Evolutionary conservation across 2,113 vertebrate genomes (phyloP).

Genomic region (Eleginops maclovinus): DNA sequence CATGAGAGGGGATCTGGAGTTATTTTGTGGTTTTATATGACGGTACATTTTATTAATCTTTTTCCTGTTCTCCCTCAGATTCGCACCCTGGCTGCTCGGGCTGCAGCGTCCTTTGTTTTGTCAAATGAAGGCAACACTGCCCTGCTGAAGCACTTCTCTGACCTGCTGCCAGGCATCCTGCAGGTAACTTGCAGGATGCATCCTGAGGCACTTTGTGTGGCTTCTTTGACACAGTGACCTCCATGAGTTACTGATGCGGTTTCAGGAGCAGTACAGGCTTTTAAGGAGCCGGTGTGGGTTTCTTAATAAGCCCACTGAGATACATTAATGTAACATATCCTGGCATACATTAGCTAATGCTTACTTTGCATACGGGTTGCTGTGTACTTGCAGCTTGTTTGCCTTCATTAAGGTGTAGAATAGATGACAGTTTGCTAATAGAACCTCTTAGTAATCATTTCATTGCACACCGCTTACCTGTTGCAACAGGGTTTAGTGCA

Average conservation of each 20-base stretch:
- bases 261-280: neutral
- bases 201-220: no score
- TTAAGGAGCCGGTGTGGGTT: neutral
- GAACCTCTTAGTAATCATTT: no score
- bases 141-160: slow-evolving; percentile 96
- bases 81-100: slow-evolving; percentile 91
- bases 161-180: slow-evolving; percentile 94
- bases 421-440: neutral
- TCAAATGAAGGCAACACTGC: slow-evolving; percentile 94
- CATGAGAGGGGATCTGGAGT: rapidly evolving
- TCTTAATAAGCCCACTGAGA: neutral
- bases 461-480: no score
- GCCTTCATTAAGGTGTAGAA: no score
- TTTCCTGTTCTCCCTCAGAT: slow-evolving; percentile 81
- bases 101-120: slow-evolving; percentile 95
- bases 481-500: neutral
- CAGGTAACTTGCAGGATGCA: slow-evolving; percentile 84
- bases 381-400: neutral
- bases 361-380: neutral
- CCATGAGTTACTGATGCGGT: neutral
- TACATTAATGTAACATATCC: neutral
- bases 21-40: rapidly evolving
- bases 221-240: neutral
- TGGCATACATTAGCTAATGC: neutral
- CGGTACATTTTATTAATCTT: no score